Evolutionary conservation across 2,113 vertebrate species (phyloP).

Genomic region (Pollimyrus isidori): DNA sequence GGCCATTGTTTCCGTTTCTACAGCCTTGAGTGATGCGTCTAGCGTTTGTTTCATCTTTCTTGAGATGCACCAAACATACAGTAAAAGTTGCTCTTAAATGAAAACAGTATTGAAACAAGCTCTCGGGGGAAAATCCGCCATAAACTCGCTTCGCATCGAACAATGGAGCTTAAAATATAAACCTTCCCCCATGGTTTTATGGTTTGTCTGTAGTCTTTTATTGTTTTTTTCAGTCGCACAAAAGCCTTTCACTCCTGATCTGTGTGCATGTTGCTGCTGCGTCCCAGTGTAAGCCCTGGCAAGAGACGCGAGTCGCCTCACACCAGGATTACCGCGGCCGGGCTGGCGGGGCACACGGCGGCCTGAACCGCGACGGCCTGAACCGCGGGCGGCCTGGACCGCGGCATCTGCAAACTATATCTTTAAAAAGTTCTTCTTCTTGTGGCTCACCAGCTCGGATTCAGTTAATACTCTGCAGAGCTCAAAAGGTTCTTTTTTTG

Average conservation of each 20-base stretch:
- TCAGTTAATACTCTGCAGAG: conserved; percentile 9
- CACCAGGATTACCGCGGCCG: not conserved
- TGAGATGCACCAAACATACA: not conserved
- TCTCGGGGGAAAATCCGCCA: not conserved
- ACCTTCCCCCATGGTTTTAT: conserved; percentile 6
- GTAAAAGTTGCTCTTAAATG: not conserved
- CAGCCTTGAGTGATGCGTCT: conserved; percentile 1
- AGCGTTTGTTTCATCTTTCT: not conserved
- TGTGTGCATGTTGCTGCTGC: not conserved
- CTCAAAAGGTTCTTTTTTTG: not conserved
- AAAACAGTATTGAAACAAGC: not conserved
- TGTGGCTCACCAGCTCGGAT: conserved; percentile 3
- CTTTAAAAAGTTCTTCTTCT: not conserved
- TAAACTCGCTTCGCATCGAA: not conserved
- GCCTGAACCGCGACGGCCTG: not conserved
- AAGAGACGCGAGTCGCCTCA: not conserved
- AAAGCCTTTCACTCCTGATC: conserved; percentile 8
- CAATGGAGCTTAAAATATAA: not conserved
- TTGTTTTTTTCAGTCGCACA: conserved; percentile 1
- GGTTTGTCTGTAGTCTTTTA: not conserved
- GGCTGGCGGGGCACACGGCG: not conserved
- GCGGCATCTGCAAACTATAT: conserved; percentile 16
- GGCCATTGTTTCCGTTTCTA: not conserved
- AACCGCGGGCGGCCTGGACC: not conserved
- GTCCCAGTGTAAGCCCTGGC: not conserved